Percentiles rank a stretch among this genome's conserved stretches.
Evolutionary conservation across 2,113 vertebrate genomes (phyloP).

Genomic region (Aptenodytes patagonicus): DNA sequence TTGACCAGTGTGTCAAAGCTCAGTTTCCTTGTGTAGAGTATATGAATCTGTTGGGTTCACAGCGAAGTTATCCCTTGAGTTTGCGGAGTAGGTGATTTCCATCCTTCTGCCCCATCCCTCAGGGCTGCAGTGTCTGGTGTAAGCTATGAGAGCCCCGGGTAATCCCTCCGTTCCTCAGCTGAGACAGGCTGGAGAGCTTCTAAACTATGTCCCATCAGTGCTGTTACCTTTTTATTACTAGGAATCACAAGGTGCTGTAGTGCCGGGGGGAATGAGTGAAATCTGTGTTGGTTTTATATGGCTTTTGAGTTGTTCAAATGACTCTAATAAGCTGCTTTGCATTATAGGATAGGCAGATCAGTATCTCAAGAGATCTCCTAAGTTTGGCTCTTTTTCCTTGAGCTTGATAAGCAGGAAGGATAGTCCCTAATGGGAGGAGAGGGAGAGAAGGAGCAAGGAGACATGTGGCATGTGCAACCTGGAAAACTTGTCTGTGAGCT

Average conservation of each 20-base stretch:
- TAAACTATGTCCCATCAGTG: neutral
- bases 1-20: neutral
- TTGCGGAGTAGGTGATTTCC: neutral
- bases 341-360: neutral
- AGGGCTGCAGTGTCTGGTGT: neutral
- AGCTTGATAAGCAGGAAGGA: constrained; percentile 37
- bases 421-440: constrained; percentile 16
- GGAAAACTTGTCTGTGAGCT: constrained; percentile 32
- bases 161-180: neutral
- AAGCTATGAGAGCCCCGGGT: neutral
- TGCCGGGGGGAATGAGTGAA: neutral
- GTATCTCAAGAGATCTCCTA: neutral
- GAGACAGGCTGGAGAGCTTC: constrained; percentile 1
- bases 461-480: constrained; percentile 36
- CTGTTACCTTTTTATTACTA: neutral
- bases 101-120: neutral
- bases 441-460: constrained; percentile 15
- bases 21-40: neutral
- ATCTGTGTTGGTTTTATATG: neutral
- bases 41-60: neutral
- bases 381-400: neutral
- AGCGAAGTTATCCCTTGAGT: neutral
- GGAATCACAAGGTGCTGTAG: neutral
- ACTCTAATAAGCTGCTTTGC: neutral
- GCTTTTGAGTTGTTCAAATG: neutral